These are phyloP conservation scores for Copsychus sechellarum DNA, from an alignment of 2,113 vertebrate genomes.

Conservation along the genomic window DNA sequence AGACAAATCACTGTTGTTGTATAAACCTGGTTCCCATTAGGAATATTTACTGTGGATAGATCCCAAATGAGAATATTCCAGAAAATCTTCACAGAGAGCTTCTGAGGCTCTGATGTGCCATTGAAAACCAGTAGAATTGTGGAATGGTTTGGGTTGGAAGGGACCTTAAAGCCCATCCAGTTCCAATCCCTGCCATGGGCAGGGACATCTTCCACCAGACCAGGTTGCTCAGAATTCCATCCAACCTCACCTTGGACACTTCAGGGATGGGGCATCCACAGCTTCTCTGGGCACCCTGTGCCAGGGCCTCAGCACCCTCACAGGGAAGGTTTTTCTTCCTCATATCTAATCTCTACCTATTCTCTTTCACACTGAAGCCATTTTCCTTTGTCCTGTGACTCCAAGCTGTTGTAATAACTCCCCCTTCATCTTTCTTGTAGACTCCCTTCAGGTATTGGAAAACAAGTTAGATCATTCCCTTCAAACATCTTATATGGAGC, in stretches of 20 bases:
- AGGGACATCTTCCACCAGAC: accelerated
- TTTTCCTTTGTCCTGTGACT: background rate
- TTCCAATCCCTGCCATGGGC: background rate
- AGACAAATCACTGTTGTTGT: background rate
- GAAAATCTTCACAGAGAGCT: background rate
- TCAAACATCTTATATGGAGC: background rate
- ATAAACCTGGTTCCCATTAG: background rate
- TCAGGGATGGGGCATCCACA: background rate
- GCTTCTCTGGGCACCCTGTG: background rate
- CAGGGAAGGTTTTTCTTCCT: background rate
- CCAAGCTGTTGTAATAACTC: background rate
- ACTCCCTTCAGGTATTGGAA: background rate
- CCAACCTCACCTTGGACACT: background rate
- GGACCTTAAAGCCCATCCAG: background rate
- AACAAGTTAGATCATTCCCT: background rate
- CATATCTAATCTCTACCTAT: too few species aligned
- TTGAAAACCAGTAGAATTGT: background rate
- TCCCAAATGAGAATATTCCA: background rate
- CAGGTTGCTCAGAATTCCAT: background rate
- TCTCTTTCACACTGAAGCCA: background rate
- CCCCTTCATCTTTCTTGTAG: background rate
- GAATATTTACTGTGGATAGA: background rate
- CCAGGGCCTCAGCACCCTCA: background rate
- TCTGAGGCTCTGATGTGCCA: background rate
- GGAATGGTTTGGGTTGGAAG: background rate